Evolutionary conservation across 1,140 invertebrate genomes (phyloP), one percentile per base, ranked within the genome.

Genomic region (Bombyx mandarina): DNA sequence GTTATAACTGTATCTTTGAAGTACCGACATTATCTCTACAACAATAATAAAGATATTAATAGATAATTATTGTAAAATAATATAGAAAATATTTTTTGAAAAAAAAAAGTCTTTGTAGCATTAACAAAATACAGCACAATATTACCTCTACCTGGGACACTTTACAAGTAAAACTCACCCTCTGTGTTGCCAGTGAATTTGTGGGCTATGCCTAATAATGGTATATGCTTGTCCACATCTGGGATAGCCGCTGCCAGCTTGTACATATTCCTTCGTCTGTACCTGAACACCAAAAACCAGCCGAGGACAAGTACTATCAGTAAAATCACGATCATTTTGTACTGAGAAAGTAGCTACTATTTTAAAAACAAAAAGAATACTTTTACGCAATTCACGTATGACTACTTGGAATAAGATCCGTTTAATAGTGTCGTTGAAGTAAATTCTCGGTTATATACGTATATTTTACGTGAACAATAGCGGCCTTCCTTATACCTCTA

Each of bases 211-310:
- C 82, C 82, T 22, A 82, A 66, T 22, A 77, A 5, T 3, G 80
- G 75, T 6, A 73, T 47, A 9, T 75, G 66, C 2, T 46, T 48
- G 0, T 64, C 54, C 3, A 62, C 55, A 0, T 50, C 46, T 0
- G 72, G 63, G 43, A 81, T 55, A 1, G 51, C 52, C 0, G 70
- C 52, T 22, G 80, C 80, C 43, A 85, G 55, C 22, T 69, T 58
- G 42, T 81, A 75, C 76, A 85, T 73, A 42, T 63, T 62, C 54
- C 77, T 62, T 51, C 79, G 74, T 45, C 61, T 72, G 54, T 67
- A 76, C 50, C 73, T 67, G 44, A 71, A 81, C n/a, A 66, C 45
- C 8, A 68, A 48, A 8, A 56, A 51, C 73, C 79, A 81, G 46
- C 70, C 35, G 43, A 71, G 54, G 6, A 64, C 6, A 53, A 72